phyloP scores from a whole-genome alignment of 1,140 invertebrate species.

The Lepidurus packardi region DNA sequence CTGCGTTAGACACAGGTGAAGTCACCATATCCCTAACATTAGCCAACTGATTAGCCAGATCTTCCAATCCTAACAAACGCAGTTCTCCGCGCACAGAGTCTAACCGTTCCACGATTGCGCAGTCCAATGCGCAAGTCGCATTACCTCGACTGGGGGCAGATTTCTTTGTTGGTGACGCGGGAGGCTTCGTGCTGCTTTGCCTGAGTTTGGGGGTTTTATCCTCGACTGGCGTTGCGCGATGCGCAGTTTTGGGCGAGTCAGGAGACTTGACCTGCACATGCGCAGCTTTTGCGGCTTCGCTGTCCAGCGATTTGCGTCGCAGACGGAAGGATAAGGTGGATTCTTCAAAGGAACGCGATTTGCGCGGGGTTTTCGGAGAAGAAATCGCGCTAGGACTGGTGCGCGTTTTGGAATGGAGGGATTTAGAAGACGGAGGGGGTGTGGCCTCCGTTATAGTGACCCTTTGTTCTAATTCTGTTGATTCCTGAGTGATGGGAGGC shows the following conservation, averaged over 20 bases:
- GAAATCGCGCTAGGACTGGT: background rate
- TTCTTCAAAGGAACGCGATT: slow-evolving; percentile 40
- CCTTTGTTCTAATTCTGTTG: slow-evolving; percentile 68
- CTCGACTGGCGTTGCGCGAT: background rate
- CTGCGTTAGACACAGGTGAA: background rate
- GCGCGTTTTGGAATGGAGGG: slow-evolving; percentile 2
- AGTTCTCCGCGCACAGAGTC: background rate
- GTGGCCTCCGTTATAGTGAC: slow-evolving; percentile 57
- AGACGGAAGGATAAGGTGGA: slow-evolving; percentile 40
- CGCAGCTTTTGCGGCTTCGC: slow-evolving; percentile 62
- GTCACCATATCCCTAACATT: background rate
- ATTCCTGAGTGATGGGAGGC: slow-evolving; percentile 17
- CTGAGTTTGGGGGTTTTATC: background rate
- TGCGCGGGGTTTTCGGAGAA: slow-evolving; percentile 26
- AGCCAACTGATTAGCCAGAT: background rate
- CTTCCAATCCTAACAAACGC: background rate
- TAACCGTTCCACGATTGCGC: background rate
- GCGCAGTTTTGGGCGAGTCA: background rate
- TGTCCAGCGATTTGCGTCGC: slow-evolving; percentile 67
- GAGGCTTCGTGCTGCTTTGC: background rate
- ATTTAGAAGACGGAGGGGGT: background rate
- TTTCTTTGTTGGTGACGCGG: slow-evolving; percentile 14
- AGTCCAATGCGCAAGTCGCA: background rate
- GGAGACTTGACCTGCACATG: slow-evolving; percentile 20
- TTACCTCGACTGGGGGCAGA: slow-evolving; percentile 18